These are phyloP conservation scores for Gymnoscelis rufifasciata DNA, from an alignment of 2,888 invertebrate species.

Conservation along the genomic window DNA sequence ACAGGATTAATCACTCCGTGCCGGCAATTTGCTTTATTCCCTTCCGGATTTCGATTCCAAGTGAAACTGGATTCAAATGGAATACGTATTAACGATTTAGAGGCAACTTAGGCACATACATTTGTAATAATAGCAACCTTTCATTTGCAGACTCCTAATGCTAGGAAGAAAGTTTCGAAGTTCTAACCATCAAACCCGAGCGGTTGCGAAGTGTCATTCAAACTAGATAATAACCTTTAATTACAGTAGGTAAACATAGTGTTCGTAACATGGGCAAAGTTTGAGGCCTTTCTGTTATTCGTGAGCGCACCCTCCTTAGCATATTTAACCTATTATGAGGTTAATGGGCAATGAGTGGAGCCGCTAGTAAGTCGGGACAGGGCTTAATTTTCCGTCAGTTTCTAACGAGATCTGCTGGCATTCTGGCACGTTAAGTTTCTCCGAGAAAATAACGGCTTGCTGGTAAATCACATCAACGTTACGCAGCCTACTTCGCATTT, in stretches of 20 bases:
- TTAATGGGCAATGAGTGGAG: constrained; percentile 66
- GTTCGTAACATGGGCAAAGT: constrained; percentile 34
- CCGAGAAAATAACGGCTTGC: constrained; percentile 25
- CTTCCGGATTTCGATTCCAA: constrained; percentile 15
- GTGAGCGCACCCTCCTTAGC: constrained; percentile 57
- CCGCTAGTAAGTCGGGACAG: constrained; percentile 41
- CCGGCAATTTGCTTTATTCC: constrained; percentile 27
- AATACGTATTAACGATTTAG: constrained; percentile 20
- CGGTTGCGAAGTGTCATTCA: constrained; percentile 20
- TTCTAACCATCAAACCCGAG: constrained; percentile 2
- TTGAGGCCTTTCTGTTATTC: constrained; percentile 43
- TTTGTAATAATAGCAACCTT: constrained; percentile 6
- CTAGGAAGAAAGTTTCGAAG: constrained; percentile 3
- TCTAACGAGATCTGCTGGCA: constrained; percentile 44
- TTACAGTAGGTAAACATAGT: constrained; percentile 26
- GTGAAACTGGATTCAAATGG: constrained; percentile 13
- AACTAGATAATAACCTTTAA: constrained; percentile 27
- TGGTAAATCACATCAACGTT: constrained; percentile 29
- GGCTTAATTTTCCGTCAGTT: constrained; percentile 58
- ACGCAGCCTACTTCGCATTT: constrained; percentile 14
- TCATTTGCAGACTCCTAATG: constrained; percentile 4
- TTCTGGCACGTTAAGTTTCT: constrained; percentile 28
- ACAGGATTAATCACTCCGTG: constrained; percentile 25
- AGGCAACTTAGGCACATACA: constrained; percentile 3
- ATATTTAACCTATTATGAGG: constrained; percentile 70